A percentile compares a stretch with the other conserved stretches of the same genome.
Conservation (phyloP, 2,888 invertebrate genomes). For the Parascotia fuliginaria region DNA sequence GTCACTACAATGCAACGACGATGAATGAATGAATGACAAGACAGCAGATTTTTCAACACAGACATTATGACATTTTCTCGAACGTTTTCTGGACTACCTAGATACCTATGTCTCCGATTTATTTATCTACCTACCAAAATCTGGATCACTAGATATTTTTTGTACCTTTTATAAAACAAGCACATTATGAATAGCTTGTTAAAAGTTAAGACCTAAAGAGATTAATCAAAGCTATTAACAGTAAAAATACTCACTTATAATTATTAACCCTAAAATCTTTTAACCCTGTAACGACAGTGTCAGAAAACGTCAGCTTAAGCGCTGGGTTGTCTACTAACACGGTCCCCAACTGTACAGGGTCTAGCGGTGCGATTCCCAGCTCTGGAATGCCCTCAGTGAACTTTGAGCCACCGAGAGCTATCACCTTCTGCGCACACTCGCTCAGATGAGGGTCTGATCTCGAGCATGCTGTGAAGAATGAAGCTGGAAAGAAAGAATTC, state of each 20-base stretch:
- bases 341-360: constrained; percentile 77
- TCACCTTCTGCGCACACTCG: constrained; percentile 68
- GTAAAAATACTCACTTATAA: constrained; percentile 66
- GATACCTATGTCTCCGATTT: no score
- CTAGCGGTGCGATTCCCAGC: constrained; percentile 76
- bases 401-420: constrained; percentile 57
- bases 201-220: no score
- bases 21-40: no score
- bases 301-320: constrained; percentile 72
- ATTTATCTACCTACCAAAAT: no score
- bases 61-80: no score
- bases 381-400: constrained; percentile 79
- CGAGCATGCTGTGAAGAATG: constrained; percentile 78
- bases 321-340: constrained; percentile 76
- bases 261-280: constrained; percentile 67
- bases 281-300: constrained; percentile 78
- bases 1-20: no score
- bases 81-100: no score
- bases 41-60: no score
- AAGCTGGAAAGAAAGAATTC: constrained; percentile 59
- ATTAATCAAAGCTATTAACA: no score
- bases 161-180: no score
- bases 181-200: no score
- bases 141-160: no score
- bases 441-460: constrained; percentile 72